Percentiles rank a stretch among this genome's conserved stretches.
These are phyloP conservation scores for Petrocephalus microphthalmus DNA, from an alignment of 2,113 vertebrate species.

Conservation along the genomic window DNA sequence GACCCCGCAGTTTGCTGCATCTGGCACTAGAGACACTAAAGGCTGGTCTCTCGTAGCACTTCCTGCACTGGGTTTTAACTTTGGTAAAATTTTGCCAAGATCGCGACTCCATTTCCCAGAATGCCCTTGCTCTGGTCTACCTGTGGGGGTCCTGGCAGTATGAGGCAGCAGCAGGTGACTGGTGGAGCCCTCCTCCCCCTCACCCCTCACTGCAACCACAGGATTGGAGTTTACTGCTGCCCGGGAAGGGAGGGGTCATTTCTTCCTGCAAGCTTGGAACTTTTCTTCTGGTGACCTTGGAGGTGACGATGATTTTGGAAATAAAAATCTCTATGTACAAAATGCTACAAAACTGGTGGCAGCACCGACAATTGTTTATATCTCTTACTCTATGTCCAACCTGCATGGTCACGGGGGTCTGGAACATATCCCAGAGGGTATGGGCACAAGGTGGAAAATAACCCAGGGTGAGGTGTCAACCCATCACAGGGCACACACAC, in stretches of 20 bases:
- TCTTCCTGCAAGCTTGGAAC: neutral
- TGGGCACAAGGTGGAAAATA: neutral
- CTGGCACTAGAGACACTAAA: neutral
- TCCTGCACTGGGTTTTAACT: neutral
- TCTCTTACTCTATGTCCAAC: neutral
- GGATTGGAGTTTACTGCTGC: neutral
- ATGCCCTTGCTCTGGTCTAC: neutral
- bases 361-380: neutral
- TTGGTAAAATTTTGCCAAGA: neutral
- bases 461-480: neutral
- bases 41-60: neutral
- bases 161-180: neutral
- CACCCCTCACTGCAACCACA: neutral
- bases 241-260: neutral
- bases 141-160: neutral
- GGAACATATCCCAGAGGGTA: neutral
- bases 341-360: neutral
- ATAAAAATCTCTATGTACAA: neutral
- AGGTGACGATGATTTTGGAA: slow-evolving; percentile 32
- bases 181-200: neutral
- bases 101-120: neutral
- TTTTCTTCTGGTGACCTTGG: slow-evolving; percentile 33
- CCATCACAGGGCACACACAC: neutral
- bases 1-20: neutral
- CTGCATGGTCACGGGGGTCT: neutral